Conservation (phyloP, 2,113 vertebrate genomes). For the Tyrannus savana region DNA sequence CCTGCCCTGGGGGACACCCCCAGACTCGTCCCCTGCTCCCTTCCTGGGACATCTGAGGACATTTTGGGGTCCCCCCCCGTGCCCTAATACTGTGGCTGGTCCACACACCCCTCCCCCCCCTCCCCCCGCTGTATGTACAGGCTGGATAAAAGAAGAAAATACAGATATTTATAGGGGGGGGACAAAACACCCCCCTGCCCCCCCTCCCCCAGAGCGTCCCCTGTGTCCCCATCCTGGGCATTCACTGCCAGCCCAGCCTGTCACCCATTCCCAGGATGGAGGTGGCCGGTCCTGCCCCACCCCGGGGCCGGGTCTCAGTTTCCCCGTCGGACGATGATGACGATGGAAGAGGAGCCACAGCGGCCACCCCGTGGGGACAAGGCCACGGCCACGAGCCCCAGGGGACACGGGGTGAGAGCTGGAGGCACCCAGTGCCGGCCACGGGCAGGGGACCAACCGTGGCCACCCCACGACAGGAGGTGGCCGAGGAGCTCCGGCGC, state of each 20-base stretch:
- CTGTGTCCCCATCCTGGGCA: neutral
- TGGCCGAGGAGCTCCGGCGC: neutral
- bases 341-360: neutral
- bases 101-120: neutral
- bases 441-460: neutral
- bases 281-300: neutral
- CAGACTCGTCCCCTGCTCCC: neutral
- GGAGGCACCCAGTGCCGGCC: neutral
- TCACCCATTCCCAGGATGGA: neutral
- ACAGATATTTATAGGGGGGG: constrained; percentile 40
- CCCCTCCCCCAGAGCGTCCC: neutral
- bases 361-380: neutral
- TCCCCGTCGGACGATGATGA: accelerated
- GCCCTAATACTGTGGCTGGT: constrained; percentile 31
- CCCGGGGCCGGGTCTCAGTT: neutral
- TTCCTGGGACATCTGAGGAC: neutral
- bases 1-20: neutral
- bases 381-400: neutral
- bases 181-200: neutral
- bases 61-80: neutral
- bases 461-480: neutral
- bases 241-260: neutral
- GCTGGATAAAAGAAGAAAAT: constrained; percentile 58
- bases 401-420: neutral
- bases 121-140: neutral